Evolutionary conservation across 2,888 invertebrate genomes (phyloP).

Genomic region (Drosophila longiperda): DNA sequence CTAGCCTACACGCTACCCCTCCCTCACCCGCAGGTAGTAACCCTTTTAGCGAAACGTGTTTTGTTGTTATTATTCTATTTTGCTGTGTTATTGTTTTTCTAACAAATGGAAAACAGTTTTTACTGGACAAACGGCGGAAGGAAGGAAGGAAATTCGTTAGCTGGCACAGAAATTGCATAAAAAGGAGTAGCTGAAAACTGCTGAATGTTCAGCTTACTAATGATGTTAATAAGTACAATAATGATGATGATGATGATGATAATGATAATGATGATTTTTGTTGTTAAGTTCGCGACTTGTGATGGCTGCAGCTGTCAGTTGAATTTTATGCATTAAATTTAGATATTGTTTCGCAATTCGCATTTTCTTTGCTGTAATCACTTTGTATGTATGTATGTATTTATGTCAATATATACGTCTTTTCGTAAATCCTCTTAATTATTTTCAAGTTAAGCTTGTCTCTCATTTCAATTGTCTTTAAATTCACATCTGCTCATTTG

Average conservation of each 20-base stretch:
- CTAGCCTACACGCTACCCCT: no score
- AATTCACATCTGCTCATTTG: neutral
- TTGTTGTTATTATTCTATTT: conserved; percentile 19
- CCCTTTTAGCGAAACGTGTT: conserved; percentile 49
- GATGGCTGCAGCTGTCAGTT: conserved; percentile 2
- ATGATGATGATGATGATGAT: neutral
- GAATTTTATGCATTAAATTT: neutral
- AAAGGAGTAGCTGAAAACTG: conserved; percentile 16
- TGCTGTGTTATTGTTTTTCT: conserved; percentile 54
- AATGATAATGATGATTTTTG: conserved; percentile 1
- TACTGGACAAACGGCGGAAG: conserved; percentile 48
- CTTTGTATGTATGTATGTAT: neutral
- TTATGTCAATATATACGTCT: neutral
- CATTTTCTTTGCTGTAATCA: neutral
- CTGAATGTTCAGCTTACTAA: conserved; percentile 25
- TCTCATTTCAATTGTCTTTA: neutral
- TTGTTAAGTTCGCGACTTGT: neutral
- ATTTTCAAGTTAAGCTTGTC: neutral
- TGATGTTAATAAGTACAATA: conserved; percentile 15
- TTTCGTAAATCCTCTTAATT: neutral
- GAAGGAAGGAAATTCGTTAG: conserved; percentile 72
- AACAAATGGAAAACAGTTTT: conserved; percentile 63
- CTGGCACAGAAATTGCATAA: conserved; percentile 19
- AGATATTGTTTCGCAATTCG: neutral
- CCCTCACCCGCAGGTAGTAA: conserved; percentile 25